These are phyloP conservation scores for Aleiodes sp. DNA, from an alignment of 1,140 invertebrate genomes.

Conservation along the genomic window DNA sequence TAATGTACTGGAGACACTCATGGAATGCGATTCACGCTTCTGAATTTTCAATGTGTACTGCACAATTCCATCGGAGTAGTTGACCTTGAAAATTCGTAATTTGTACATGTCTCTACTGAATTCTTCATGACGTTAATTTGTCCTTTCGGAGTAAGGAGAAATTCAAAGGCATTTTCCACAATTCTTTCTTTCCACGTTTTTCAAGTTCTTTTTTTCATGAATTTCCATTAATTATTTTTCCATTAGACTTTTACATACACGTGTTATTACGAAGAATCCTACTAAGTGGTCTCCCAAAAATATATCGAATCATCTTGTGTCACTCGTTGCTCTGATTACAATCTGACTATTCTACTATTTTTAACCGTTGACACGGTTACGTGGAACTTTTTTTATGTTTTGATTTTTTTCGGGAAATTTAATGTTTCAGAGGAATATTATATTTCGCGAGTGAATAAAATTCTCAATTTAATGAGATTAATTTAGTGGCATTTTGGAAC, in stretches of 20 bases:
- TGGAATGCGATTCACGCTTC: constrained; percentile 18
- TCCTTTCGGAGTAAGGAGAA: too few relatives aligned
- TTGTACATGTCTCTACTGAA: not conserved
- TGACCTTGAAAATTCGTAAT: constrained; percentile 39
- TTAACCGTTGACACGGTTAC: too few relatives aligned
- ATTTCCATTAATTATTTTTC: too few relatives aligned
- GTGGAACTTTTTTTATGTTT: too few relatives aligned
- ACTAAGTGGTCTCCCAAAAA: not conserved
- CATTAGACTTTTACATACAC: not conserved
- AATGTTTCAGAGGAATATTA: too few relatives aligned
- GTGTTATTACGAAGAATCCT: not conserved
- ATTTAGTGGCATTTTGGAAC: too few relatives aligned
- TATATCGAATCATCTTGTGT: not conserved
- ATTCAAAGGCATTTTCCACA: too few relatives aligned
- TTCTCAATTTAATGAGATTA: too few relatives aligned
- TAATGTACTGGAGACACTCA: constrained; percentile 36
- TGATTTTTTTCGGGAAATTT: too few relatives aligned
- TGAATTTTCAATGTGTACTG: constrained; percentile 19
- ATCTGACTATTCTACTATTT: not conserved
- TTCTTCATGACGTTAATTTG: not conserved
- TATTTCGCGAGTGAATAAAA: too few relatives aligned
- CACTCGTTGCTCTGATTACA: constrained; percentile 7
- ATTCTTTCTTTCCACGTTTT: too few relatives aligned
- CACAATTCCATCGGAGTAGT: constrained; percentile 21
- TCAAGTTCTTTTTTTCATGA: too few relatives aligned